phyloP scores from a whole-genome alignment of 2,113 vertebrate genomes.

The Furnarius figulus region DNA sequence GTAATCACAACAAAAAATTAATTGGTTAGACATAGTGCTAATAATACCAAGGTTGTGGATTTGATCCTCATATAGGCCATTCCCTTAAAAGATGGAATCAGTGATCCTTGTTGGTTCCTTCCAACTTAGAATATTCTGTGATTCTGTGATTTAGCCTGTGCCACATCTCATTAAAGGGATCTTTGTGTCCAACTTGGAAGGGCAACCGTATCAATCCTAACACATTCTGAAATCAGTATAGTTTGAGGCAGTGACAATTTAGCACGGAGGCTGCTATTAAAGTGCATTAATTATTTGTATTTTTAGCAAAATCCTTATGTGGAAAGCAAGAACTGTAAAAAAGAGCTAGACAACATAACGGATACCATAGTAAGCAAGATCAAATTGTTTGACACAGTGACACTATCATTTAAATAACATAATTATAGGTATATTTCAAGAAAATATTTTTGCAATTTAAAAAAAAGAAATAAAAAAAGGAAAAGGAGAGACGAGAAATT shows the following conservation, averaged over 20 bases:
- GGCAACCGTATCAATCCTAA: neutral
- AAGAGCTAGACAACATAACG: neutral
- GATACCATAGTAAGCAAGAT: neutral
- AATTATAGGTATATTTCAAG: neutral
- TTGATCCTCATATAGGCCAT: neutral
- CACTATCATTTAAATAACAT: neutral
- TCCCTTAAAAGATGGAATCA: neutral
- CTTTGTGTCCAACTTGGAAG: neutral
- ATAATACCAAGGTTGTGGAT: neutral
- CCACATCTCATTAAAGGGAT: neutral
- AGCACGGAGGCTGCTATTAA: neutral
- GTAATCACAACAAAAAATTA: neutral
- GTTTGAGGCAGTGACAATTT: constrained; percentile 6
- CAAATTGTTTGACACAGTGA: neutral
- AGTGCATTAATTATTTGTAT: constrained; percentile 17
- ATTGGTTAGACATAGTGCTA: neutral
- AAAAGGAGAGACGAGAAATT: neutral
- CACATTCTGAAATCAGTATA: neutral
- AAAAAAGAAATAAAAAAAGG: neutral
- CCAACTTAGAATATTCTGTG: neutral
- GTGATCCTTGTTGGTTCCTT: neutral
- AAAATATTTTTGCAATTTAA: neutral
- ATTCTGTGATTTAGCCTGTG: neutral
- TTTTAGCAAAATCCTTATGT: neutral
- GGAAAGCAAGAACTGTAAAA: neutral